Conservation (phyloP, 2,113 vertebrate genomes). For the Amphiprion percula region DNA sequence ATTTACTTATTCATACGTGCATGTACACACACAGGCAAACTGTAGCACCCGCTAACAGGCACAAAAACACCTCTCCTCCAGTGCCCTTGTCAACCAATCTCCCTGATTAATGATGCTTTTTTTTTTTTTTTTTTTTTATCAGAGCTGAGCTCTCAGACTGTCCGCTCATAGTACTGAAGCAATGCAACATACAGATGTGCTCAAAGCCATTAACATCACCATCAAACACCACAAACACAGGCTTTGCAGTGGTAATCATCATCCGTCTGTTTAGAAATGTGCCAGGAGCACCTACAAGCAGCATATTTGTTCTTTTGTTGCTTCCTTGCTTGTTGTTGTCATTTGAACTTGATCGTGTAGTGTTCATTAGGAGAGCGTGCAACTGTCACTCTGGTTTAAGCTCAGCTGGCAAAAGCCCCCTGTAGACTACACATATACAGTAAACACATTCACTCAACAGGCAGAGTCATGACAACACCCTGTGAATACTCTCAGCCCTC, state of each 20-base stretch:
- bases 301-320: constrained; percentile 61
- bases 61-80: constrained; percentile 28
- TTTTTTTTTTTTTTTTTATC: constrained; percentile 47
- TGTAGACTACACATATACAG: constrained; percentile 33
- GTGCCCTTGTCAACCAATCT: constrained; percentile 46
- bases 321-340: constrained; percentile 60
- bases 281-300: constrained; percentile 48
- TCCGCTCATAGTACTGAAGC: constrained; percentile 43
- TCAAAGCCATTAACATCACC: constrained; percentile 59
- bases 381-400: constrained; percentile 72
- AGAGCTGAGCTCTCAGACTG: constrained; percentile 22
- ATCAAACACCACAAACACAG: constrained; percentile 50
- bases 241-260: constrained; percentile 45
- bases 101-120: constrained; percentile 58
- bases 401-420: constrained; percentile 55
- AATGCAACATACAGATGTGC: constrained; percentile 53
- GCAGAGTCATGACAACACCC: constrained; percentile 34
- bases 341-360: constrained; percentile 67
- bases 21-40: background rate
- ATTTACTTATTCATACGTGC: constrained; percentile 34
- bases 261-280: constrained; percentile 52
- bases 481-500: constrained; percentile 53
- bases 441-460: constrained; percentile 34
- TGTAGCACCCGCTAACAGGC: background rate
- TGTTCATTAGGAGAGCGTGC: constrained; percentile 66